Evolutionary conservation across 2,888 invertebrate species (phyloP), one percentile per base, ranked within the genome.

Genomic region (Drosophila bunnanda): DNA sequence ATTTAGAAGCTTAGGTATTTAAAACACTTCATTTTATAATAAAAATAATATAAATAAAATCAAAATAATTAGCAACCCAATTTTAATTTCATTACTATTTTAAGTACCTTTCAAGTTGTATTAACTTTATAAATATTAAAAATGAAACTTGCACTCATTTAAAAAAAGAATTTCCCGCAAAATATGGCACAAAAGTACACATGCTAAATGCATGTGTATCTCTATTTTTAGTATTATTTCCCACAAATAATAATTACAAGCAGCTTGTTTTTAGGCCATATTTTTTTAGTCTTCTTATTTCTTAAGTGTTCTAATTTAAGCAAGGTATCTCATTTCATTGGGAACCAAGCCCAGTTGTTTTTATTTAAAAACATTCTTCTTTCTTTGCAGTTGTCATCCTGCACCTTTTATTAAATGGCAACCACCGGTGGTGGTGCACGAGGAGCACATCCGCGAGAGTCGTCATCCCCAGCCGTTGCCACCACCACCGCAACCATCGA

Each of bases 401-500:
- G 72, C 67, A 9, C 67, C 67, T 15, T 22, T 72, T 13, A n/a
- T 58, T 1, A 34, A 58, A 17, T 67, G 67, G 67, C 58, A 67
- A 15, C 38, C 41, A n/a, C 44, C 53, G 7, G 15, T 54, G 12
- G 50, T 64, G 34, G 17, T 64, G 9, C 50, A 66, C 15, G 44
- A 69, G 12, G 39, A 30, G 32, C 72, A 50, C 38, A 10, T 17
- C 30, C 50, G 39, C 28, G 50, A 66, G 28, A 44, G 28, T 22
- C 34, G 22, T 22, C 32, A 20, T 17, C 38, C 71, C 0, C 59
- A 25, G 17, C 62, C 73, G 6, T 34, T 44, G 36, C 32, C 30
- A 13, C 50, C 44, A 9, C 58, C 34, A 3, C 58, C 58, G 6
- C 59, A 58, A 22, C 89, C 83, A 6, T 62, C 90, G 28, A 90